A percentile compares a stretch with the other conserved stretches of the same genome.
Conservation (phyloP, 1,140 invertebrate species). For the Goniozus legneri region DNA sequence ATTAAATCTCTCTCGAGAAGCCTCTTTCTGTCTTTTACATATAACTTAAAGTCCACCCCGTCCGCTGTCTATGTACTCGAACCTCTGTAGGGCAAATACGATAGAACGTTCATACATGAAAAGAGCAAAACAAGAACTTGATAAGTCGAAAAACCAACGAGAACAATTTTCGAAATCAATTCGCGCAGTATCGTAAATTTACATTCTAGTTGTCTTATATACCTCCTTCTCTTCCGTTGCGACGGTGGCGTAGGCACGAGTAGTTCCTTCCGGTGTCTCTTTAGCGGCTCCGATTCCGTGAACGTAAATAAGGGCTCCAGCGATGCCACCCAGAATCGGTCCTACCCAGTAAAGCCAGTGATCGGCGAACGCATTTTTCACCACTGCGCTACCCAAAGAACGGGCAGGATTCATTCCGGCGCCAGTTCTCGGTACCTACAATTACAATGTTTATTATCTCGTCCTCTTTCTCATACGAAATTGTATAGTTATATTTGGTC, state of each 20-base stretch:
- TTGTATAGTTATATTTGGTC: too few species aligned
- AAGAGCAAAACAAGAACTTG: too few species aligned
- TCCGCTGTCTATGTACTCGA: slow-evolving; percentile 55
- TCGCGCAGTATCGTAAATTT: too few species aligned
- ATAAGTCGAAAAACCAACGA: too few species aligned
- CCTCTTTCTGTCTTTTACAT: slow-evolving; percentile 18
- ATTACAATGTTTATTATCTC: too few species aligned
- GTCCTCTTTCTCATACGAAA: too few species aligned
- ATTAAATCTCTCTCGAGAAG: slow-evolving; percentile 7
- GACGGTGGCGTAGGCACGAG: slow-evolving; percentile 58
- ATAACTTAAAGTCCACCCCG: slow-evolving; percentile 43
- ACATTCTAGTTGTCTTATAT: slow-evolving; percentile 17
- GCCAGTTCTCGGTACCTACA: slow-evolving; percentile 72
- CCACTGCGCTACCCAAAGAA: slow-evolving; percentile 79
- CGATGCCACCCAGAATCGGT: slow-evolving; percentile 75
- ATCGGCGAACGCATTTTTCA: slow-evolving; percentile 68
- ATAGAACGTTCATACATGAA: slow-evolving; percentile 19
- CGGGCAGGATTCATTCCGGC: slow-evolving; percentile 88
- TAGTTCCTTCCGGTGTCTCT: slow-evolving; percentile 38
- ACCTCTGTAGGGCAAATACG: slow-evolving; percentile 45
- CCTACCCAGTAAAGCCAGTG: slow-evolving; percentile 93
- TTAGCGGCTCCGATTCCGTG: slow-evolving; percentile 65
- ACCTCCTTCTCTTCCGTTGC: slow-evolving; percentile 68
- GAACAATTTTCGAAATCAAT: too few species aligned
- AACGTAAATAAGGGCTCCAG: slow-evolving; percentile 73